Base-by-base conservation (phyloP, 2,888 invertebrate species). In the Steinernema carpocapsae region DNA sequence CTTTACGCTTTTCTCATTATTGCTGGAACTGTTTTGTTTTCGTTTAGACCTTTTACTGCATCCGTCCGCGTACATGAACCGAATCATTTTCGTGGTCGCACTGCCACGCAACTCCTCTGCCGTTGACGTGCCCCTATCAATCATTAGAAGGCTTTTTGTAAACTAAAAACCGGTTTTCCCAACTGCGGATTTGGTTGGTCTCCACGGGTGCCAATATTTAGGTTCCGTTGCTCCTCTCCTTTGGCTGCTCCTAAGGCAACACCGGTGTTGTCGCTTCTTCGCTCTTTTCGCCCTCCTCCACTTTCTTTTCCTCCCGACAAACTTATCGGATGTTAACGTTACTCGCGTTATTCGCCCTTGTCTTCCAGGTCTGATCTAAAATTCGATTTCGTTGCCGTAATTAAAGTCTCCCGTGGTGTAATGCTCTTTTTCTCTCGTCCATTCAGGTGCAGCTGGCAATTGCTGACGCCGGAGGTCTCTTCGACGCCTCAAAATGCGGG, bases 401-500 rank as follows among this genome's bases (percentile, higher is more conserved):
- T n/a, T n/a, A 32, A 32, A 22, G 24, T 70, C 32, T 14, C 42
- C 6, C 46, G 43, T 43, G 17, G 45, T 71, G 22, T 71, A 51
- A 51, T 51, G 19, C 51, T 6, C 51, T n/a, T 51, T 64, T 6
- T 7, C 37, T 52, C 10, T 22, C 19, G n/a, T n/a, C n/a, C n/a
- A n/a, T n/a, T n/a, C n/a, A n/a, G n/a, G n/a, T 52, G 52, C n/a
- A 70, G 37, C n/a, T 43, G 37, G 32, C 22, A 37, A 19, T 48
- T 37, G 24, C 7, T 46, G 19, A 22, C 74, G 56, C 73, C 78
- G 46, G 77, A 78, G 24, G 19, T 48, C 76, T 81, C n/a, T 77
- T 78, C 17, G 79, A 82, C 71, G 70, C 79, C 24, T 73, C 75
- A 14, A 79, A 78, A 10, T 88, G 88, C 74, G 88, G 88, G 1